These are phyloP conservation scores for Corydoras maculifer DNA, from an alignment of 2,113 vertebrate genomes.

Conservation along the genomic window DNA sequence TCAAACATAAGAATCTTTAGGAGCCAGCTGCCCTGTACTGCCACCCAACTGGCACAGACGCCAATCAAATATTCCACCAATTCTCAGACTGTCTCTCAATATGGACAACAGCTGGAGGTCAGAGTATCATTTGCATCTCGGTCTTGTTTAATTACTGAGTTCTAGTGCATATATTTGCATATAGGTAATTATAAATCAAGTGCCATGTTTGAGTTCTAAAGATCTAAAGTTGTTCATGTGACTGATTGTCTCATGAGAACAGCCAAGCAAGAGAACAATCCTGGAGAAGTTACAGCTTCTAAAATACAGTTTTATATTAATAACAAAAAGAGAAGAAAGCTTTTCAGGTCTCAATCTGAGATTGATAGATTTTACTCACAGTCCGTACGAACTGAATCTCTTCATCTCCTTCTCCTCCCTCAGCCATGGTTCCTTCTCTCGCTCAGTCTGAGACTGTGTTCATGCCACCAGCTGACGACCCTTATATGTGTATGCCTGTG, in stretches of 20 bases:
- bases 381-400: conserved; percentile 89
- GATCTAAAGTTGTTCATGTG: too few species aligned
- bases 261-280: too few species aligned
- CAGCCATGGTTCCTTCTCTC: conserved; percentile 68
- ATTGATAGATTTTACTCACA: conserved; percentile 60
- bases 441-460: conserved; percentile 4
- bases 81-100: not conserved
- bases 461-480: conserved; percentile 12
- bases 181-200: too few species aligned
- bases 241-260: too few species aligned
- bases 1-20: not conserved
- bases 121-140: too few species aligned
- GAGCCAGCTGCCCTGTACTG: not conserved
- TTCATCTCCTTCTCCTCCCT: conserved; percentile 83
- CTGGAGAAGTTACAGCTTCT: too few species aligned
- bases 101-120: too few species aligned
- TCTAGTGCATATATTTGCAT: too few species aligned
- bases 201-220: too few species aligned
- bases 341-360: not conserved
- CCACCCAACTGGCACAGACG: not conserved
- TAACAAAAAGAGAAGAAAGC: too few species aligned
- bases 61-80: not conserved
- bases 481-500: conserved; percentile 3
- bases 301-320: too few species aligned
- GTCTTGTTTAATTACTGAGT: too few species aligned